Evolutionary conservation across 1,140 invertebrate species (phyloP).

Genomic region (Formica exsecta): DNA sequence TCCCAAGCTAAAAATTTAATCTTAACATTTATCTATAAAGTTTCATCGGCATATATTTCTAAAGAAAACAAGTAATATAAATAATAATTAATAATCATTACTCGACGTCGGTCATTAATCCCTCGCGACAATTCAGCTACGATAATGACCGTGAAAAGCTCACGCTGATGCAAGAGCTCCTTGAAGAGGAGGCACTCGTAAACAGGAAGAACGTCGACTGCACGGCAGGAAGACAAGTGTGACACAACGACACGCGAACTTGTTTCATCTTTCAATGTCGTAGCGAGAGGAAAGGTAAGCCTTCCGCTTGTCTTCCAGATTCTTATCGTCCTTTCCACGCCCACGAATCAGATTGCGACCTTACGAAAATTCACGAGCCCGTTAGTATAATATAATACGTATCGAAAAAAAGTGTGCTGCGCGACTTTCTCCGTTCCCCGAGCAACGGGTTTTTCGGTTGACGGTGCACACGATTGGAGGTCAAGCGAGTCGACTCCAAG

Average conservation of each 20-base stretch:
- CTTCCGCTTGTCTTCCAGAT: background rate
- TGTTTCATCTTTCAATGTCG: background rate
- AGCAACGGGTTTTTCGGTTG: constrained; percentile 73
- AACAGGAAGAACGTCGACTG: constrained; percentile 17
- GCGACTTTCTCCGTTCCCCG: constrained; percentile 75
- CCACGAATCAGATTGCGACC: constrained; percentile 17
- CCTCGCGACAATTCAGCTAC: background rate
- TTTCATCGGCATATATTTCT: background rate
- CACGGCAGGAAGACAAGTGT: constrained; percentile 8
- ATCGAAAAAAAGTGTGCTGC: constrained; percentile 74
- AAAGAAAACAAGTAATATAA: background rate
- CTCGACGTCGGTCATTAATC: constrained; percentile 32
- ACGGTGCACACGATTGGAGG: constrained; percentile 66
- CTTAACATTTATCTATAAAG: background rate
- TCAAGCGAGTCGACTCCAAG: constrained; percentile 52
- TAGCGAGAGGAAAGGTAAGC: too few species aligned
- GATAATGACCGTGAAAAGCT: constrained; percentile 55
- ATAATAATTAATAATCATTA: background rate
- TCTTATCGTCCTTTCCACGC: background rate
- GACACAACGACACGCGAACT: background rate
- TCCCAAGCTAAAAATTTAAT: background rate
- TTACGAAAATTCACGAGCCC: constrained; percentile 9
- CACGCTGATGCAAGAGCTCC: constrained; percentile 1
- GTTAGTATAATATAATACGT: constrained; percentile 37
- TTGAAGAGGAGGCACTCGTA: background rate